Evolutionary conservation across 1,140 invertebrate genomes (phyloP).

Genomic region (Macrostomum lignano): DNA sequence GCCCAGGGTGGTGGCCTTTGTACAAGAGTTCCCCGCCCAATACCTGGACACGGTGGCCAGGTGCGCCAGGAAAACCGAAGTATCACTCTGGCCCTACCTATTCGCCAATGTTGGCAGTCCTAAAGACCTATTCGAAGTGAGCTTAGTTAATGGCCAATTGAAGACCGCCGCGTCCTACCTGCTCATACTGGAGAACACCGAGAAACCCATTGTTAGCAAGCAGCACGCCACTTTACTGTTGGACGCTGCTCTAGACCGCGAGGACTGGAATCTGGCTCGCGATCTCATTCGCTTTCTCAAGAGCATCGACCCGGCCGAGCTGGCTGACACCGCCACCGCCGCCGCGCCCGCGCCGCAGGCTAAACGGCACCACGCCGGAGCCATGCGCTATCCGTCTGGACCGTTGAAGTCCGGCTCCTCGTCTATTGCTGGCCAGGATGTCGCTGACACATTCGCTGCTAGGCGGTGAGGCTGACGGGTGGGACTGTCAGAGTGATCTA

Average conservation of each 20-base stretch:
- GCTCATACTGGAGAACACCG: constrained; percentile 47
- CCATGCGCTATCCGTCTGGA: too few species aligned
- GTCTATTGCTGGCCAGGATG: too few species aligned
- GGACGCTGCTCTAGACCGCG: constrained; percentile 60
- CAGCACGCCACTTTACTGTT: constrained; percentile 76
- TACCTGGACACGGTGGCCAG: constrained; percentile 79
- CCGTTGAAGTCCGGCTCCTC: constrained; percentile 4
- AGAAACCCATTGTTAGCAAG: constrained; percentile 22
- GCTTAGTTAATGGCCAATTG: constrained; percentile 47
- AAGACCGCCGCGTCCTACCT: constrained; percentile 88
- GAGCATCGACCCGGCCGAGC: too few species aligned
- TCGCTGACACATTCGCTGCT: constrained; percentile 9
- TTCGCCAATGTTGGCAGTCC: constrained; percentile 85
- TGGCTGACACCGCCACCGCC: too few species aligned
- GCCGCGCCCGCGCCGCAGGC: too few species aligned
- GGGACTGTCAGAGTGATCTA: too few species aligned
- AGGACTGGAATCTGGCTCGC: constrained; percentile 69
- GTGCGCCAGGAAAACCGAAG: constrained; percentile 90
- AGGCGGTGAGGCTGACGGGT: constrained; percentile 5
- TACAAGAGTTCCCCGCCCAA: constrained; percentile 87
- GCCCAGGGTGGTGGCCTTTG: constrained; percentile 83
- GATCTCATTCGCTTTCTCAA: constrained; percentile 71
- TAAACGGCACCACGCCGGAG: too few species aligned
- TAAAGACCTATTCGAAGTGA: constrained; percentile 58
- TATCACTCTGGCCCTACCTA: constrained; percentile 85